Base-by-base conservation (phyloP, 2,888 invertebrate species). In the Euproctis similis region DNA sequence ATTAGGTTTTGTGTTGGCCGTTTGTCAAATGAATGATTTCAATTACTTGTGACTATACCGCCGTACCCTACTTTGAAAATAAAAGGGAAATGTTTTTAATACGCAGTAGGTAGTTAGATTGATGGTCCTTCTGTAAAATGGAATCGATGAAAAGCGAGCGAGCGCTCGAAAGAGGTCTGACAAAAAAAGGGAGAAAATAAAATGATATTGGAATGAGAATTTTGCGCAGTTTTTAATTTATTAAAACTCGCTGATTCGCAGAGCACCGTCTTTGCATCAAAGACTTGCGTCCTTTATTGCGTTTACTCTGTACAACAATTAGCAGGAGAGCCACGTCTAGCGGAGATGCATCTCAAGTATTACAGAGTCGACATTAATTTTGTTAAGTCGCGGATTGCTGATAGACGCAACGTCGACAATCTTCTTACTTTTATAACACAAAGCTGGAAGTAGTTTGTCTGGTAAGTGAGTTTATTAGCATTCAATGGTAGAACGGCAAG, bases 221-320 rank as follows among this genome's bases (percentile, higher is more conserved):
- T 78, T 73, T 63, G 76, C 69, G 58, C 76, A 75, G 75, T 80
- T 82, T n/a, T 78, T 81, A 80, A 82, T 82, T 81, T 81, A 81
- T 82, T 81, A 80, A 82, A 81, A 82, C 78, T 75, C 63, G 66
- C 69, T 68, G 58, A n/a, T 60, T 64, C 33, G 46, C 59, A 62
- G 61, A 67, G 69, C 43, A 60, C 63, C 66, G 61, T 67, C 75
- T 70, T 69, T 68, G 71, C 71, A 68, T 77, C 78, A 78, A 80
- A 81, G 81, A 71, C 72, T 67, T 68, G 70, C 66, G 68, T 14
- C 67, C 76, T 78, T 81, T 77, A 80, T 78, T 80, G 70, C 75
- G 66, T 76, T 78, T 67, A 69, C 70, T 63, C 73, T 72, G 74
- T 74, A 57, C 65, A 68, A 76, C 81, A 82, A 82, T 82, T 82